Conservation (phyloP, 2,888 invertebrate species). For the Xestia c-nigrum region DNA sequence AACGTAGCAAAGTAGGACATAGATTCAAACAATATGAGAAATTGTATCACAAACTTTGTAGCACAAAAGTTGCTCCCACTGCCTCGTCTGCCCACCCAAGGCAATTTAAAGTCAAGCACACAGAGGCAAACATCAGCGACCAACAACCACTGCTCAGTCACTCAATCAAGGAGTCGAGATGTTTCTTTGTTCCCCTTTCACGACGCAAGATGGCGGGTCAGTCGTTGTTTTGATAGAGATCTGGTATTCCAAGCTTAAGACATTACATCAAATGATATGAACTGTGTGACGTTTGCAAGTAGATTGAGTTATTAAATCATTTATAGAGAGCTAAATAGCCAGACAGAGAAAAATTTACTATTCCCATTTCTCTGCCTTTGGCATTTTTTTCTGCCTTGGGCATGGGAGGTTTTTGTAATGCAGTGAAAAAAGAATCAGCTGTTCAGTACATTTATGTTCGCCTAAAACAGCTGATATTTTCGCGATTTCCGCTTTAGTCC, state of each 20-base stretch:
- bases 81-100: conserved; percentile 38
- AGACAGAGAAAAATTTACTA: neutral
- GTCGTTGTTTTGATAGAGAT: conserved; percentile 28
- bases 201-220: conserved; percentile 27
- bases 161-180: conserved; percentile 62
- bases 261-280: neutral
- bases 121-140: conserved; percentile 55
- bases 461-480: too few species aligned
- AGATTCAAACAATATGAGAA: neutral
- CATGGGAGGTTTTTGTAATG: neutral
- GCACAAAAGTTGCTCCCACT: conserved; percentile 14
- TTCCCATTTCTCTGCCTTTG: too few species aligned
- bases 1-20: neutral
- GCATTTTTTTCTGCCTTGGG: too few species aligned
- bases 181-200: conserved; percentile 56
- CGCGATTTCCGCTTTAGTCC: too few species aligned
- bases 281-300: neutral
- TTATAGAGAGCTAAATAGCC: neutral
- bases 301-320: neutral
- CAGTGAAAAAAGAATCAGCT: neutral
- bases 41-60: neutral
- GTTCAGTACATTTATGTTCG: too few species aligned
- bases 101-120: conserved; percentile 64
- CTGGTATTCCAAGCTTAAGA: conserved; percentile 9
- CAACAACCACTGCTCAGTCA: conserved; percentile 58